phyloP scores from a whole-genome alignment of 2,113 vertebrate species.

The Gorsachius goisagi region DNA sequence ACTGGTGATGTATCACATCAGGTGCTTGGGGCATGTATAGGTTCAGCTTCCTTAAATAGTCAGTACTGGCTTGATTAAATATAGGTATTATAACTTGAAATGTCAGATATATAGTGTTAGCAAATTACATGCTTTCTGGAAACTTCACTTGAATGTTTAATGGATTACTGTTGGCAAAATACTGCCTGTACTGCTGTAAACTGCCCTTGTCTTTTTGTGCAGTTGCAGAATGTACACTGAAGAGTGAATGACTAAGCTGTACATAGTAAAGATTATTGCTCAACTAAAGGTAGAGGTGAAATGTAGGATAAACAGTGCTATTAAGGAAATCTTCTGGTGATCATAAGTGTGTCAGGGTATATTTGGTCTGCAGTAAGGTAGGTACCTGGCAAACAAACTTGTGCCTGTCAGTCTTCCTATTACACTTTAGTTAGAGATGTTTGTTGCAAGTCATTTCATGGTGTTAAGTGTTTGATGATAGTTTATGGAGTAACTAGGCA shows the following conservation, averaged over 20 bases:
- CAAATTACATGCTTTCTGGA: background rate
- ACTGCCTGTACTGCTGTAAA: background rate
- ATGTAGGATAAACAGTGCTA: background rate
- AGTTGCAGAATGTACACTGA: background rate
- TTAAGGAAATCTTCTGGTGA: background rate
- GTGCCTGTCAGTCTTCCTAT: slow-evolving; percentile 43
- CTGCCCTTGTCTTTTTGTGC: background rate
- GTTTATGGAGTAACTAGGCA: slow-evolving; percentile 49
- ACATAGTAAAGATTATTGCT: background rate
- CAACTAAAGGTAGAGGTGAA: background rate
- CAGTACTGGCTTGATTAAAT: background rate
- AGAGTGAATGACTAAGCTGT: background rate
- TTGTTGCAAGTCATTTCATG: background rate
- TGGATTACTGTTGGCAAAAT: background rate
- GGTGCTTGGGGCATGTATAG: background rate
- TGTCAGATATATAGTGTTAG: background rate
- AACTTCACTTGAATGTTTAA: background rate
- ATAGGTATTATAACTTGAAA: background rate
- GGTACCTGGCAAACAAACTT: background rate
- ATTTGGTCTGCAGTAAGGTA: background rate
- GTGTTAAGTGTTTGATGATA: slow-evolving; percentile 20
- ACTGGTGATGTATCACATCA: accelerated
- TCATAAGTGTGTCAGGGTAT: background rate
- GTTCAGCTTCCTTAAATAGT: background rate
- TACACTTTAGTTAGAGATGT: background rate